Conservation (phyloP, 1,140 invertebrate genomes). For the Proales similis region DNA sequence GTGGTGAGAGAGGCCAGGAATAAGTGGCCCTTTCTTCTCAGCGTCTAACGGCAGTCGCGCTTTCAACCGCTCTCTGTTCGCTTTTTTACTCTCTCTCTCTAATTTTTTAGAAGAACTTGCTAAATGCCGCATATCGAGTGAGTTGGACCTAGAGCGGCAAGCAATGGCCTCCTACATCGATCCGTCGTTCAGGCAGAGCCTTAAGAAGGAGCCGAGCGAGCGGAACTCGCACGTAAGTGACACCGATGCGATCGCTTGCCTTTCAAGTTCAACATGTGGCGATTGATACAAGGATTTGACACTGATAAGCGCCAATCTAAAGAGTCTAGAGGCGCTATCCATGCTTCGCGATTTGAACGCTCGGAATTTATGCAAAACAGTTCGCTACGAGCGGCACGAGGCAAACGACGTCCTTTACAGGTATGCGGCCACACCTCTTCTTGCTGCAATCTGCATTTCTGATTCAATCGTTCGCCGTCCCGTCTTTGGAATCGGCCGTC, state of each 20-base stretch:
- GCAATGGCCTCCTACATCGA: conserved; percentile 38
- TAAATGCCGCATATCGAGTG: no score
- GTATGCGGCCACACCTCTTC: conserved; percentile 60
- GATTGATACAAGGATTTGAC: conserved; percentile 61
- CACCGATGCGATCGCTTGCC: not conserved
- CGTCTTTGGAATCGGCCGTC: conserved; percentile 39
- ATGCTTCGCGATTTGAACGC: conserved; percentile 65
- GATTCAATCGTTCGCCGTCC: not conserved
- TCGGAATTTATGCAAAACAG: conserved; percentile 63
- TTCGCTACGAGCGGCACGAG: conserved; percentile 66
- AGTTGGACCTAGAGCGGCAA: no score
- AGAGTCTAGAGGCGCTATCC: conserved; percentile 65
- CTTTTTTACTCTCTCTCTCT: no score
- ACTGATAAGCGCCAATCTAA: conserved; percentile 67
- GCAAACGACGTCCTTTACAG: conserved; percentile 72
- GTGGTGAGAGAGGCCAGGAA: no score
- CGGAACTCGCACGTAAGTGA: conserved; percentile 12
- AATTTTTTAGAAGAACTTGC: no score
- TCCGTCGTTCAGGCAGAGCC: conserved; percentile 29
- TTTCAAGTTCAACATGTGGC: not conserved
- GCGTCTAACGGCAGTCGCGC: no score
- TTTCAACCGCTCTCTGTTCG: no score
- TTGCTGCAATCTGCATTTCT: not conserved
- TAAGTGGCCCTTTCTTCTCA: no score
- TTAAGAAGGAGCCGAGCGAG: not conserved